A percentile compares a stretch with the other conserved stretches of the same genome.
Conservation (phyloP, 2,888 invertebrate genomes). For the Lasioglossum calceatum region DNA sequence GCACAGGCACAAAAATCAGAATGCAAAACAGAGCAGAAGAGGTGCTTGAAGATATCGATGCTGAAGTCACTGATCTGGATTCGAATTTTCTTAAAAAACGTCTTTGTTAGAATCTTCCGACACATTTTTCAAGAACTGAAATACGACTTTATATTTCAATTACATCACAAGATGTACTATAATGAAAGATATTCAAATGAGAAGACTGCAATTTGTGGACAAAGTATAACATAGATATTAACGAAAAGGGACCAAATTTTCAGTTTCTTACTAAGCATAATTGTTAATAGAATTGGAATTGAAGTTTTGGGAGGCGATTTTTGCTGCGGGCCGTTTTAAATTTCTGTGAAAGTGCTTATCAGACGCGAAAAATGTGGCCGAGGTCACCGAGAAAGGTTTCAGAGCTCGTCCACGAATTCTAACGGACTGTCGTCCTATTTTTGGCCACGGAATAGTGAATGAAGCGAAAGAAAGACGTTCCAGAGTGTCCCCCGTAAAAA, state of each 20-base stretch:
- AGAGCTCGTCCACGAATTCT: not conserved
- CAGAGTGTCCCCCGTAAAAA: not conserved
- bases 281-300: not conserved
- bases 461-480: not conserved
- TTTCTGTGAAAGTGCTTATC: not conserved
- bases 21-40: slow-evolving; percentile 8
- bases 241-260: not conserved
- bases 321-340: not conserved
- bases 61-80: slow-evolving; percentile 22
- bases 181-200: not conserved
- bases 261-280: not conserved
- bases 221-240: not conserved
- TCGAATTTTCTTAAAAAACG: not conserved
- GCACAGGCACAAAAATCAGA: slow-evolving; percentile 17
- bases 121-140: not conserved
- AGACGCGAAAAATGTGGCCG: not conserved
- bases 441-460: not conserved
- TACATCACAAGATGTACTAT: not conserved
- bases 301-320: not conserved
- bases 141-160: not conserved
- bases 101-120: not conserved
- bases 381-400: not conserved
- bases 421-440: not conserved
- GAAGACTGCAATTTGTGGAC: not conserved
- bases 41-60: slow-evolving; percentile 12